Base-by-base conservation (phyloP, 2,113 vertebrate species). In the Scophthalmus maximus region DNA sequence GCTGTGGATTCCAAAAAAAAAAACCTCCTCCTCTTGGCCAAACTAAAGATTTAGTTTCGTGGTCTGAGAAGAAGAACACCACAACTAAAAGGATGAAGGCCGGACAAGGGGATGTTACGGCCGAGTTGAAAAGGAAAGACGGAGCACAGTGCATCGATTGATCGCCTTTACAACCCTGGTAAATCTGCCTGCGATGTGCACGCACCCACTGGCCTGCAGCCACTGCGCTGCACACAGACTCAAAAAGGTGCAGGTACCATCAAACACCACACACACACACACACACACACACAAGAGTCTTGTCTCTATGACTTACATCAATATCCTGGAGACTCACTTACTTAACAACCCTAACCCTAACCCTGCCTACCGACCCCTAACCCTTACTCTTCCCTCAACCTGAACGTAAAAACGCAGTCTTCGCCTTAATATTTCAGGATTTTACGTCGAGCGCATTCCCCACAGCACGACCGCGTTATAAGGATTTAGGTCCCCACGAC, bases 91-190 rank as follows among this genome's bases (percentile, higher is more conserved):
- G 42, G 22, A 61, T 44, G 30, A 38, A 47, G 44, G 40, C 6
- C 17, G 50, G 36, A 68, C 15, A 17, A 22, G 22, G 11, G 49
- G 47, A 53, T 30, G 68, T n/a, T 34, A 50, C 49, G 22, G 64
- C n/a, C 55, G 61, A 60, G 64, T 42, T 63, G 23, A 51, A 75
- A 64, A 59, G 62, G 20, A 65, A 73, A 67, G 55, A 58, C 29
- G 46, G 26, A 63, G 60, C 22, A 10, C 20, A 4, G 55, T 40
- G 65, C 58, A 12, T n/a, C n/a, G n/a, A 79, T 34, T 79, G 60
- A 90, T 79, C 63, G 62, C 63, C 78, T 76, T 60, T 57, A 62
- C 17, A 73, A 68, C 49, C 17, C 49, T 64, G 73, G 53, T 65
- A 57, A 73, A 29, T 61, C 52, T 56, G 55, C 67, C 62, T 73